Base-by-base conservation (phyloP, 2,797 vertebrate species). In the Crax fasciolata region DNA sequence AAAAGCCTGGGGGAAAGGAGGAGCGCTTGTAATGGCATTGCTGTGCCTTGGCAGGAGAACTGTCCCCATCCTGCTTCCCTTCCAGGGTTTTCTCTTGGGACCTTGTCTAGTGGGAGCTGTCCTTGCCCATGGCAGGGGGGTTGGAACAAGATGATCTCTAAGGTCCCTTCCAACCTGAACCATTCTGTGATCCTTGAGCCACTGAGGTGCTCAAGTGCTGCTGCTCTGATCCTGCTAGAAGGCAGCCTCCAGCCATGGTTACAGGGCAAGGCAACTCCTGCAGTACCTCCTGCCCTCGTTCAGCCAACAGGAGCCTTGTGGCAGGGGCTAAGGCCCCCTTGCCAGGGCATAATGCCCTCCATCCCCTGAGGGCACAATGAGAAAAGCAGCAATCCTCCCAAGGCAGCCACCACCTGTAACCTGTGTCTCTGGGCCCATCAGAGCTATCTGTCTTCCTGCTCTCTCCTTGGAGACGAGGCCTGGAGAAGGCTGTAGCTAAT, bases 401-500 rank as follows among this genome's bases (percentile, higher is more conserved):
- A 86, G 55, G 30, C 35, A 35, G 67, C 25, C 39, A 57, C 1
- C 20, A 54, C 23, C 70, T 75, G 25, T 80, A 85, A 58, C 16
- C 4, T 6, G 24, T 10, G 13, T 24, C n/a, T 89, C 13, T 30
- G 46, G 32, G 12, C 44, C 41, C 25, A 41, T 10, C 23, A 57
- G 52, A 80, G 28, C 49, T 41, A 3, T 59, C 46, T 62, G 4
- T 82, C 44, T 83, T 79, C 6, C 44, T 91, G 21, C 49, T 30
- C 38, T 57, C 10, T 74, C 32, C 38, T 89, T 83, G 32, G 68
- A 91, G 61, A 61, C 14, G 9, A 35, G 23, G n/a, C 63, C 44
- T 43, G 28, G 55, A 84, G 61, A 87, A 92, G 20, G 54, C 61
- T 92, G 68, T 65, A 80, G 68, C 49, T 77, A 65, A 78, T 94